Percentiles rank a stretch among this genome's conserved stretches.
Conservation (phyloP, 1,140 invertebrate genomes). For the Drosophila seguyi region DNA sequence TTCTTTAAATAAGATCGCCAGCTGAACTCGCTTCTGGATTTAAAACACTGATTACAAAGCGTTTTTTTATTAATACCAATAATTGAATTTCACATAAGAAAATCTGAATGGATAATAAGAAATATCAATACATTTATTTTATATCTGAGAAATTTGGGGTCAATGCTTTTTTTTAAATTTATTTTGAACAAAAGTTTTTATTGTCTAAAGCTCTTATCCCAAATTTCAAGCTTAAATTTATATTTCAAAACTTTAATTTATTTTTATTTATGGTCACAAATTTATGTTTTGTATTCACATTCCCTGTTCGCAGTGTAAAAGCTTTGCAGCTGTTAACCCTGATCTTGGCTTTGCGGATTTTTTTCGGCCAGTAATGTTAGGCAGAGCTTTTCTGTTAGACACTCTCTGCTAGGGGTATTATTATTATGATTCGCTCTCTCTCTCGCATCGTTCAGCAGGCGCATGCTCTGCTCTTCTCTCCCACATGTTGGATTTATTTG, state of each 20-base stretch:
- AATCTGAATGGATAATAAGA: neutral
- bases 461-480: conserved; percentile 50
- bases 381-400: conserved; percentile 30
- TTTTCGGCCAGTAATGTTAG: conserved; percentile 30
- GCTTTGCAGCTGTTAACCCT: conserved; percentile 28
- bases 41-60: too few species aligned
- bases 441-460: conserved; percentile 14
- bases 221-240: neutral
- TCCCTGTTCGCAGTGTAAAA: conserved; percentile 1
- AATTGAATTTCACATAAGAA: neutral
- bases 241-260: neutral
- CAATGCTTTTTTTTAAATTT: neutral
- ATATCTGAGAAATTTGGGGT: neutral
- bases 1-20: neutral
- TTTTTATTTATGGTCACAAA: neutral
- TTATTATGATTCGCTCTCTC: conserved; percentile 10
- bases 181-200: neutral
- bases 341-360: conserved; percentile 35
- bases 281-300: neutral
- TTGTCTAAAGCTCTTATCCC: too few species aligned
- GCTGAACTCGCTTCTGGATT: neutral
- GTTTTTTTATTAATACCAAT: neutral
- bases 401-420: conserved; percentile 2
- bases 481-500: conserved; percentile 34
- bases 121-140: neutral